A percentile compares a stretch with the other conserved stretches of the same genome.
These are phyloP conservation scores for Athalia rosae DNA, from an alignment of 2,888 invertebrate species.

Conservation along the genomic window DNA sequence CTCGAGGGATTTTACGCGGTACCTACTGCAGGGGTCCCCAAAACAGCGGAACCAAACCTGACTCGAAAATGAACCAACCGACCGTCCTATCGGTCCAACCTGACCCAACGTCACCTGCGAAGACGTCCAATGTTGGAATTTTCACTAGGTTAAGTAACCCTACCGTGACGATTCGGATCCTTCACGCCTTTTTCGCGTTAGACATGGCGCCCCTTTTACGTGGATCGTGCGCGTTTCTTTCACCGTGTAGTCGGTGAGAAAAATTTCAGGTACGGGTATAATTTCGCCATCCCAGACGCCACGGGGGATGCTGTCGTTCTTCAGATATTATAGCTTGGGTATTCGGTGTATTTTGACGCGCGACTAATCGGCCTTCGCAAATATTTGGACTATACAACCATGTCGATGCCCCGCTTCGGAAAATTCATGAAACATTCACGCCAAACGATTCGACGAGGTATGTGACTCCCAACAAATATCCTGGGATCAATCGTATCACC, in stretches of 20 bases:
- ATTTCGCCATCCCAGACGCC: not conserved
- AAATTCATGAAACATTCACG: no score
- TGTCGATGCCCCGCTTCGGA: not conserved
- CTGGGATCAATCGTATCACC: no score
- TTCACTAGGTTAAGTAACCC: not conserved
- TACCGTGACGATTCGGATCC: slow-evolving; percentile 16
- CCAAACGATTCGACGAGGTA: no score
- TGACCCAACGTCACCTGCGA: slow-evolving; percentile 10
- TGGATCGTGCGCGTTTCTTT: not conserved
- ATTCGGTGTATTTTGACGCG: not conserved
- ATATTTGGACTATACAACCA: not conserved
- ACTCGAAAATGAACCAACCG: not conserved
- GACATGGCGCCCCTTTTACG: slow-evolving; percentile 12
- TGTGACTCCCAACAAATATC: no score
- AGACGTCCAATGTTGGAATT: slow-evolving; percentile 1
- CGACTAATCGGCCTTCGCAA: not conserved
- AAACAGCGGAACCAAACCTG: not conserved
- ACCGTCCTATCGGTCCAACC: not conserved
- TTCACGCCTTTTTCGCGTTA: slow-evolving; percentile 34
- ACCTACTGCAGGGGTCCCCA: not conserved
- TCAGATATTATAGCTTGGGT: not conserved
- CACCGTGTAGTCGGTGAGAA: not conserved
- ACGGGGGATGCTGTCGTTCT: no score
- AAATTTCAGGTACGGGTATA: not conserved
- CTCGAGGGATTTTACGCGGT: not conserved